Percentiles rank a stretch among this genome's conserved stretches.
phyloP scores from a whole-genome alignment of 2,888 invertebrate species.

The Drosophila diplacantha region DNA sequence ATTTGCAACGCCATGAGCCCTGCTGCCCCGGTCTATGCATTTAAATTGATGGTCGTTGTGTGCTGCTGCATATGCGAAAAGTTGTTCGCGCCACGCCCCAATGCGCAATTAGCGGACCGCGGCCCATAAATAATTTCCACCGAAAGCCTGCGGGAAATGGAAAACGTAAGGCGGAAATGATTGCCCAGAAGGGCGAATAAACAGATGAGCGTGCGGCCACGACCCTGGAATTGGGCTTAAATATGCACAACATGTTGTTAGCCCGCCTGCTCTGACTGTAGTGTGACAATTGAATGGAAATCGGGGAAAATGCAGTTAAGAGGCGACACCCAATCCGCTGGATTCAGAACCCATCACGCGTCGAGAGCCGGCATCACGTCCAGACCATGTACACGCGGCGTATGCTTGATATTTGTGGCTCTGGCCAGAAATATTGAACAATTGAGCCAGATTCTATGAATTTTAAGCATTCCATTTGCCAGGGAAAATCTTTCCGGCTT shows the following conservation, averaged over 20 bases:
- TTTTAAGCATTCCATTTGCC: conserved; percentile 24
- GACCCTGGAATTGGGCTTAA: conserved; percentile 28
- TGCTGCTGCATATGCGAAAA: conserved; percentile 56
- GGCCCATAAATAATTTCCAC: conserved; percentile 62
- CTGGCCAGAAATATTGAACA: conserved; percentile 25
- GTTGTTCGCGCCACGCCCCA: conserved; percentile 56
- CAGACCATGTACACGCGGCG: conserved; percentile 5
- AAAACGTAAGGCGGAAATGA: conserved; percentile 61
- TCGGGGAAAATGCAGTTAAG: conserved; percentile 10
- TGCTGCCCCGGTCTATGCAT: conserved; percentile 29
- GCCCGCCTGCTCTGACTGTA: conserved; percentile 7
- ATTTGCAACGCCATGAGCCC: conserved; percentile 52
- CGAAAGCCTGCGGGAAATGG: conserved; percentile 42
- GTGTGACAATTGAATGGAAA: conserved; percentile 40
- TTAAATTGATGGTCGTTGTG: conserved; percentile 40
- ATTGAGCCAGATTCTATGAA: conserved; percentile 26
- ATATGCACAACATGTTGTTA: conserved; percentile 45
- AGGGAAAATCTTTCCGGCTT: background rate
- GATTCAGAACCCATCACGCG: conserved; percentile 26
- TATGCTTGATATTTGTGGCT: conserved; percentile 20
- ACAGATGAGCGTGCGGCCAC: conserved; percentile 18
- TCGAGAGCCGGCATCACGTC: conserved; percentile 41
- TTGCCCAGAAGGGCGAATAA: conserved; percentile 31
- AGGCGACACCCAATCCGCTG: background rate
- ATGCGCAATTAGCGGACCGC: conserved; percentile 57